Evolutionary conservation across 2,113 vertebrate species (phyloP).

Genomic region (Megaleporinus macrocephalus): DNA sequence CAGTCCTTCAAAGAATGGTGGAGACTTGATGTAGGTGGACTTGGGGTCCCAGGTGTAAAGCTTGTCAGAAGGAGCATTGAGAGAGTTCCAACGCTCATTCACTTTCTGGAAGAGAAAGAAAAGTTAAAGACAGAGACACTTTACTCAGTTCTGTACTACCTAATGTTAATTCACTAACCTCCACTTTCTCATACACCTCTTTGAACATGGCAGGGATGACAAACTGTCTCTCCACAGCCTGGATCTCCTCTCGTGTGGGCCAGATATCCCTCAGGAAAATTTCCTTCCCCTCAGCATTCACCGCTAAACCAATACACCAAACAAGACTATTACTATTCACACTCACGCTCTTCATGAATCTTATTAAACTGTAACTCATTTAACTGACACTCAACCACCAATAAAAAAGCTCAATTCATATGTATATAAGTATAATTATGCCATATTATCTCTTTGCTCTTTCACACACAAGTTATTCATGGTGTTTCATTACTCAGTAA

Average conservation of each 20-base stretch:
- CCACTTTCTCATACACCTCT: slow-evolving; percentile 95
- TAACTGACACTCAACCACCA: no score
- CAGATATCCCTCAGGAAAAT: slow-evolving; percentile 94
- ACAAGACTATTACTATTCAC: not conserved
- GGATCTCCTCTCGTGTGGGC: slow-evolving; percentile 94
- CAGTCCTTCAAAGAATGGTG: slow-evolving; percentile 94
- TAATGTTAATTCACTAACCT: slow-evolving; percentile 75
- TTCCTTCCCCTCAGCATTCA: slow-evolving; percentile 80
- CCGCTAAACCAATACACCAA: slow-evolving; percentile 70
- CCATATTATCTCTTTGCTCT: no score
- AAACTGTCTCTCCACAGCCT: slow-evolving; percentile 85
- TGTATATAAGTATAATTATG: no score
- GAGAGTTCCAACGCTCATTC: slow-evolving; percentile 92
- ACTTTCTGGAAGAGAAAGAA: slow-evolving; percentile 79
- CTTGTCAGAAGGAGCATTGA: slow-evolving; percentile 86
- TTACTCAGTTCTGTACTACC: not conserved
- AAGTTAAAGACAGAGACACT: not conserved
- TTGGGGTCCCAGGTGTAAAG: slow-evolving; percentile 91
- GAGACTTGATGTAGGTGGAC: slow-evolving; percentile 98
- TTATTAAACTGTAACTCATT: no score
- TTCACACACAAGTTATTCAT: no score
- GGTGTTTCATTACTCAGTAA: no score
- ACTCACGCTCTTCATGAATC: not conserved
- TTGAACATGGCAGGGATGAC: slow-evolving; percentile 98
- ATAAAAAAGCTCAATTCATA: no score